These are phyloP conservation scores for Drosophila lutescens DNA, from an alignment of 2,888 invertebrate genomes.

Conservation along the genomic window DNA sequence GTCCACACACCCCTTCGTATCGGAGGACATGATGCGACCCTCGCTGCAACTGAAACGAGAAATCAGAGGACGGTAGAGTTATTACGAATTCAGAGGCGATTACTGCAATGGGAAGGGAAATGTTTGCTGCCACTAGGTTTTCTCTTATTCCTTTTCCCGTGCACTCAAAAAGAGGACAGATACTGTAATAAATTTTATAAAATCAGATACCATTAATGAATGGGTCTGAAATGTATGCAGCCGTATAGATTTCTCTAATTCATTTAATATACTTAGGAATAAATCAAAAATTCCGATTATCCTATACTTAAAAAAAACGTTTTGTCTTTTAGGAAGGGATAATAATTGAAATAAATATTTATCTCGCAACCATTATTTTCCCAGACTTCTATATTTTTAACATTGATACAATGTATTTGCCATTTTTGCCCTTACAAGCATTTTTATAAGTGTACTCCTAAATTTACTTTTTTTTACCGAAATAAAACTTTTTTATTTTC, in stretches of 20 bases:
- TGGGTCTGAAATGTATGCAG: too few species aligned
- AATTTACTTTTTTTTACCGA: neutral
- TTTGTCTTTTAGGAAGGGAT: too few species aligned
- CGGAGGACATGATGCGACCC: conserved; percentile 94
- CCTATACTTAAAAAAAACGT: too few species aligned
- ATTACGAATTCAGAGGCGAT: conserved; percentile 31
- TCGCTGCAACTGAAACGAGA: conserved; percentile 91
- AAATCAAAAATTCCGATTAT: too few species aligned
- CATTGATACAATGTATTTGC: too few species aligned
- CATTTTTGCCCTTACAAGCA: too few species aligned
- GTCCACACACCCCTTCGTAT: conserved; percentile 96
- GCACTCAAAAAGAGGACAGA: neutral
- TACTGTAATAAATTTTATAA: too few species aligned
- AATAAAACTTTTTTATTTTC: conserved; percentile 56
- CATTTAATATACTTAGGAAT: too few species aligned
- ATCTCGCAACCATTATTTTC: too few species aligned
- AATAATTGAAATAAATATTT: too few species aligned
- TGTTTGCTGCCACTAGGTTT: conserved; percentile 5
- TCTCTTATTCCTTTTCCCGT: neutral
- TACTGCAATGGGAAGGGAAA: conserved; percentile 5
- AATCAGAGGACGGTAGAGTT: conserved; percentile 1
- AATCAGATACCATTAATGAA: neutral
- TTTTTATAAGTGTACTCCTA: neutral
- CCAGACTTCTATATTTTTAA: too few species aligned
- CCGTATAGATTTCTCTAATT: too few species aligned